These are phyloP conservation scores for Poeciliopsis presidionis DNA, from an alignment of 2,797 vertebrate species.

Conservation along the genomic window DNA sequence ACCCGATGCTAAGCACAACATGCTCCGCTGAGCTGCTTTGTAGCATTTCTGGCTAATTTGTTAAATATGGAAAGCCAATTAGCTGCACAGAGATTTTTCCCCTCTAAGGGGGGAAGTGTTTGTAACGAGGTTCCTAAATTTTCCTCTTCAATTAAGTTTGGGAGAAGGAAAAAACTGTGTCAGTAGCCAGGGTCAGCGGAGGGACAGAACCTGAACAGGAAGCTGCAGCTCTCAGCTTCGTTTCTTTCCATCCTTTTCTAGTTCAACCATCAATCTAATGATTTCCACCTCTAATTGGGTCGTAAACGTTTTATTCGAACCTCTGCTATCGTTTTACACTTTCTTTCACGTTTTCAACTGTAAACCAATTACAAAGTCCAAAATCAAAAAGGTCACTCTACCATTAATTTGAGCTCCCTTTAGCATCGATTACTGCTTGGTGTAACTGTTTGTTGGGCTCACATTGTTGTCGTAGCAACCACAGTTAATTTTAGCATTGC, in stretches of 20 bases:
- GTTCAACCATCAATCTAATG: neutral
- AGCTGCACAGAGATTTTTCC: constrained; percentile 66
- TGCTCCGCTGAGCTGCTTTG: constrained; percentile 63
- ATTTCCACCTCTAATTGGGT: neutral
- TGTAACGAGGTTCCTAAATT: constrained; percentile 65
- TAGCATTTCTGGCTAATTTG: constrained; percentile 81
- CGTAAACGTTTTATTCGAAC: neutral
- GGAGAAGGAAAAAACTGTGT: constrained; percentile 65
- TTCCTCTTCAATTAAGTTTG: constrained; percentile 66
- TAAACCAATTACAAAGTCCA: neutral
- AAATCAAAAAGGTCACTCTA: neutral
- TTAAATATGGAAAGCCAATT: constrained; percentile 85
- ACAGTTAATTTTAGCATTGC: neutral
- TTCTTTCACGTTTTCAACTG: neutral
- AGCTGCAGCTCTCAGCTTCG: neutral
- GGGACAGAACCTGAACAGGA: constrained; percentile 47
- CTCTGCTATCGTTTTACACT: neutral
- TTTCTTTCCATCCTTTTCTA: neutral
- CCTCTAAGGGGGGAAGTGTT: constrained; percentile 48
- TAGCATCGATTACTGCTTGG: neutral
- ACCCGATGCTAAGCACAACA: constrained; percentile 81
- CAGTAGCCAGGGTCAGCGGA: constrained; percentile 66
- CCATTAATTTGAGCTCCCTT: neutral
- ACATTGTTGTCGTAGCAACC: neutral
- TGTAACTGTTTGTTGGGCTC: neutral